Conservation (phyloP, 1,140 invertebrate species). For the Trichogramma pretiosum region DNA sequence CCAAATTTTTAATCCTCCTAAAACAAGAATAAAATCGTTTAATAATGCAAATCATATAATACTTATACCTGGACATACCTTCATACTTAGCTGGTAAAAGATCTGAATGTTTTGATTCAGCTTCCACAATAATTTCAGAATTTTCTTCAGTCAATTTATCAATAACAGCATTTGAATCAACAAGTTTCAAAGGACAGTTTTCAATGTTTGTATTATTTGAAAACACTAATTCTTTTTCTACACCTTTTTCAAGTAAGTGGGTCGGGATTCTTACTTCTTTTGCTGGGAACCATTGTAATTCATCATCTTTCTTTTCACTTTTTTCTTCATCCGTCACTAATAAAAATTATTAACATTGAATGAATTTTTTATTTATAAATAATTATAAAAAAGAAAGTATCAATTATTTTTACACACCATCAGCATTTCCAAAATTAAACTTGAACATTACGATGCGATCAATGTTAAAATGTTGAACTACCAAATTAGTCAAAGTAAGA, state of each 20-base stretch:
- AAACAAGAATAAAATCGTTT: conserved; percentile 19
- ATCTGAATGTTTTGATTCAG: conserved; percentile 63
- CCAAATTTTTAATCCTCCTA: conserved; percentile 83
- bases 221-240: conserved; percentile 2
- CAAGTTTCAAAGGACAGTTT: conserved; percentile 45
- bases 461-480: too few relatives aligned
- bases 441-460: too few relatives aligned
- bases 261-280: conserved; percentile 23
- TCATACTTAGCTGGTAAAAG: conserved; percentile 63
- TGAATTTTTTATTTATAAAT: too few relatives aligned
- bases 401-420: too few relatives aligned
- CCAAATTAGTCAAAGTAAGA: too few relatives aligned
- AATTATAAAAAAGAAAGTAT: too few relatives aligned
- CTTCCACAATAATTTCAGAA: conserved; percentile 44
- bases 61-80: conserved; percentile 42
- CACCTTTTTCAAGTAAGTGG: conserved; percentile 20
- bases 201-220: conserved; percentile 27
- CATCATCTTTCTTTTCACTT: conserved; percentile 5
- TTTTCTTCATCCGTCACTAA: conserved; percentile 15
- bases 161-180: conserved; percentile 36
- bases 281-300: conserved; percentile 31
- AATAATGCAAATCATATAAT: conserved; percentile 10
- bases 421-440: conserved; percentile 89
- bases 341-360: too few relatives aligned
- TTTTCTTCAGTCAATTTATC: conserved; percentile 34